Conservation (phyloP, 2,113 vertebrate species). For the Tupaia chinensis region DNA sequence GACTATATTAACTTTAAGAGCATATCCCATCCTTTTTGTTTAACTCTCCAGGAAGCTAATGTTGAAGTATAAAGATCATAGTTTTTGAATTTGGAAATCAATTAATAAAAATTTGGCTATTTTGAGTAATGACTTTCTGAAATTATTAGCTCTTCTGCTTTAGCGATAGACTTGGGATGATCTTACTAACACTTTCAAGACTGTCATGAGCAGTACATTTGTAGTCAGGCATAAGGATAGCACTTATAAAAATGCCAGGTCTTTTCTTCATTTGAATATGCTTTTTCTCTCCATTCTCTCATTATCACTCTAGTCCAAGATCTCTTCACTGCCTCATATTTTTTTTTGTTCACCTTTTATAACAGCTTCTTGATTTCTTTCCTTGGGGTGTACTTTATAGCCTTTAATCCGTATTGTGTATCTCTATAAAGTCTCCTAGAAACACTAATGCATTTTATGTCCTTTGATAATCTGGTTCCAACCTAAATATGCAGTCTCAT, state of each 20-base stretch:
- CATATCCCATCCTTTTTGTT: background rate
- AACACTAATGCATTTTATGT: background rate
- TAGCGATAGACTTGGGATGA: background rate
- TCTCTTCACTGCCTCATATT: background rate
- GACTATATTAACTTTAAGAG: slow-evolving; percentile 7
- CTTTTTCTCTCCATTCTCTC: background rate
- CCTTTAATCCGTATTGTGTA: background rate
- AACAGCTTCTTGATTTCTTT: background rate
- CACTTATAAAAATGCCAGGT: background rate
- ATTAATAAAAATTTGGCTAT: slow-evolving; percentile 11
- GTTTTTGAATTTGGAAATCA: slow-evolving; percentile 4
- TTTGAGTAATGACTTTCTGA: background rate
- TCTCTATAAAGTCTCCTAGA: background rate
- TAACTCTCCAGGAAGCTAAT: background rate
- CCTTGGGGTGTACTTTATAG: background rate
- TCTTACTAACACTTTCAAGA: background rate
- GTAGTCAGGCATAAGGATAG: background rate
- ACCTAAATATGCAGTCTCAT: background rate
- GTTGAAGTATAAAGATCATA: background rate
- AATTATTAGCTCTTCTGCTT: background rate
- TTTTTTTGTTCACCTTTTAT: background rate
- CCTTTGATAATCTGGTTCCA: slow-evolving; percentile 15
- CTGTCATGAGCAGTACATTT: background rate
- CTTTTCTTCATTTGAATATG: background rate
- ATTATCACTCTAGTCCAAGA: background rate